These are phyloP conservation scores for Catocala fraxini DNA, from an alignment of 2,888 invertebrate genomes.

Conservation along the genomic window DNA sequence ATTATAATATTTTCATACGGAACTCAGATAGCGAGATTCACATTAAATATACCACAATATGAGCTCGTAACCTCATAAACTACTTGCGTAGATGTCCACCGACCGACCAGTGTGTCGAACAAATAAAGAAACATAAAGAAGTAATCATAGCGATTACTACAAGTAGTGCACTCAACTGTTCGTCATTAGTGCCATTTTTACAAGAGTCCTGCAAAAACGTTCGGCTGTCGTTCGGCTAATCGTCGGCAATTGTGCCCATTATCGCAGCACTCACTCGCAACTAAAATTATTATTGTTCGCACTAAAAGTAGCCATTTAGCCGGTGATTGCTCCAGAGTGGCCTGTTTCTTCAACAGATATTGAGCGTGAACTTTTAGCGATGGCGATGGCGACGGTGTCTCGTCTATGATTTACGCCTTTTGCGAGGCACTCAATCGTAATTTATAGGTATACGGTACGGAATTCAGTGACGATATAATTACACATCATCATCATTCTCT, in stretches of 20 bases:
- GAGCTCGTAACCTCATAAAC: slow-evolving; percentile 6
- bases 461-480: no score
- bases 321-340: slow-evolving; percentile 67
- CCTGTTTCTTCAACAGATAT: slow-evolving; percentile 56
- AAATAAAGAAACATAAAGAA: slow-evolving; percentile 40
- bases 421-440: neutral
- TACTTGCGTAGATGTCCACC: slow-evolving; percentile 6
- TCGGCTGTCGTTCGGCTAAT: slow-evolving; percentile 77
- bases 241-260: slow-evolving; percentile 86
- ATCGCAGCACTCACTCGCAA: slow-evolving; percentile 81
- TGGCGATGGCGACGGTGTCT: slow-evolving; percentile 32
- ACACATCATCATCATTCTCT: no score
- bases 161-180: slow-evolving; percentile 64
- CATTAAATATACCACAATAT: neutral
- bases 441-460: no score
- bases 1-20: no score
- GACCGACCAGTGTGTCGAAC: slow-evolving; percentile 20
- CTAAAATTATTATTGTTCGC: slow-evolving; percentile 87
- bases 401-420: slow-evolving; percentile 19
- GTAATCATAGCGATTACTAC: slow-evolving; percentile 55
- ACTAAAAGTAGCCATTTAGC: slow-evolving; percentile 84
- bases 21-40: no score
- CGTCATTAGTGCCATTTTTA: slow-evolving; percentile 79
- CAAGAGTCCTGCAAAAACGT: slow-evolving; percentile 77
- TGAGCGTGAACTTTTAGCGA: slow-evolving; percentile 51